Conservation (phyloP, 2,113 vertebrate genomes). For the Todiramphus saurophagus region DNA sequence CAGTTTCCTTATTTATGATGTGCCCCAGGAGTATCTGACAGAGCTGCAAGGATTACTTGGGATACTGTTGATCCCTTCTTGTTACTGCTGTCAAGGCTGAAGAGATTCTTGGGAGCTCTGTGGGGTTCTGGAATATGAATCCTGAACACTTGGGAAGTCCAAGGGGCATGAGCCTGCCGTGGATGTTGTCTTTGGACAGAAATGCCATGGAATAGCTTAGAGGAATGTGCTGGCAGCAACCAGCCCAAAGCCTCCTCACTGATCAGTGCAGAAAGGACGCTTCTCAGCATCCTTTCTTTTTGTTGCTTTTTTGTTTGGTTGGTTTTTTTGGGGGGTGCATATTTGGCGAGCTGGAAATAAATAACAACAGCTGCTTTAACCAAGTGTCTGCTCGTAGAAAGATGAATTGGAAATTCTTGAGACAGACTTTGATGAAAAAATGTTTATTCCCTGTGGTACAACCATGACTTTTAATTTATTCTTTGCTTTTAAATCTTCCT, state of each 20-base stretch:
- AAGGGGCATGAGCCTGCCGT: not conserved
- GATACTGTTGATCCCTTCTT: not conserved
- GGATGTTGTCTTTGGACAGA: not conserved
- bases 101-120: not conserved
- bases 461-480: not conserved
- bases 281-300: not conserved
- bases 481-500: not conserved
- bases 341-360: not conserved
- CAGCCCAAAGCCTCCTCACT: not conserved
- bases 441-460: not conserved
- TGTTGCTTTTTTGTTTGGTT: not conserved
- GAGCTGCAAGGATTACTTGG: not conserved
- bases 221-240: not conserved
- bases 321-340: not conserved
- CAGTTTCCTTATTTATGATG: not conserved
- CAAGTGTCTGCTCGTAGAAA: not conserved
- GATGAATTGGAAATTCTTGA: not conserved
- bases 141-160: not conserved
- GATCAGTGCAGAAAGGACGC: not conserved
- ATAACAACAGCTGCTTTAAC: not conserved
- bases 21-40: not conserved
- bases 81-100: not conserved
- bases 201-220: not conserved
- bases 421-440: not conserved
- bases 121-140: not conserved